Percentiles rank a stretch among this genome's conserved stretches.
Evolutionary conservation across 2,113 vertebrate species (phyloP).

Genomic region (Typhlomys cinereus): DNA sequence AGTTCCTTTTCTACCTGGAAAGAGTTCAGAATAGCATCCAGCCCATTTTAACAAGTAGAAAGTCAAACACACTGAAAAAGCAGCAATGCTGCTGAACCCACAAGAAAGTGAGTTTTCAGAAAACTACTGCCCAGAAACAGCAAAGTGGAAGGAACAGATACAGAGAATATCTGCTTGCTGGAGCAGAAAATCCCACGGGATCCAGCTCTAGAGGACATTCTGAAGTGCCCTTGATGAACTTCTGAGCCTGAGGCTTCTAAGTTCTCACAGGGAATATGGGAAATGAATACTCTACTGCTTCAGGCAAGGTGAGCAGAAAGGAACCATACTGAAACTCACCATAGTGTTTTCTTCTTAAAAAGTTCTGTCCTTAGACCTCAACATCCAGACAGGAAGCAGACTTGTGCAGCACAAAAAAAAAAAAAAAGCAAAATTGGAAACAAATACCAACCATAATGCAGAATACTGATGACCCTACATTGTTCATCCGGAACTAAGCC

Average conservation of each 20-base stretch:
- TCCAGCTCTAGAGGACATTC: neutral
- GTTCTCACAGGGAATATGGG: neutral
- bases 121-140: rapidly evolving
- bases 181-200: neutral
- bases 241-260: neutral
- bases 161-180: neutral
- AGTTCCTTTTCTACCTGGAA: neutral
- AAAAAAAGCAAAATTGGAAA: too few species aligned
- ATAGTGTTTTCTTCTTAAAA: neutral
- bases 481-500: too few species aligned
- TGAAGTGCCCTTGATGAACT: neutral
- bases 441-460: too few species aligned
- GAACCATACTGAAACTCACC: neutral
- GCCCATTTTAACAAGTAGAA: neutral
- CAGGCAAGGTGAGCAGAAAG: neutral
- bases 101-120: neutral
- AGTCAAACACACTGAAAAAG: neutral
- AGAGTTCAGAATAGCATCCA: neutral
- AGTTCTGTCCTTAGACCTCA: neutral
- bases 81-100: neutral
- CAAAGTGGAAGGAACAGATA: neutral
- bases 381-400: too few species aligned
- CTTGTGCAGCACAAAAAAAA: too few species aligned
- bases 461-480: too few species aligned
- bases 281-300: too few species aligned